Evolutionary conservation across 2,797 vertebrate genomes (phyloP).

Genomic region (Dipus sagitta): DNA sequence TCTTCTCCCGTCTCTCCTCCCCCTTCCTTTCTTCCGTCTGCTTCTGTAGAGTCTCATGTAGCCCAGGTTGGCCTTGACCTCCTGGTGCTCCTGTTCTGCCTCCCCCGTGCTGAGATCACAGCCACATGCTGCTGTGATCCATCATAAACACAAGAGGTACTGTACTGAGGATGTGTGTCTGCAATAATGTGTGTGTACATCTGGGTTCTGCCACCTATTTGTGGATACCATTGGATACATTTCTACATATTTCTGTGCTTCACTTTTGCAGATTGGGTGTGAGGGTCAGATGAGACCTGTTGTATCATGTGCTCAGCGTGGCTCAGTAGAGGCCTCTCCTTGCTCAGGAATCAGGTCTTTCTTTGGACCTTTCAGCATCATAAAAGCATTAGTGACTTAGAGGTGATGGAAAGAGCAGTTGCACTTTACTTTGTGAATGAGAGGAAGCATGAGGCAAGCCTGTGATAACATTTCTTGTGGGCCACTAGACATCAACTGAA

Average conservation of each 20-base stretch:
- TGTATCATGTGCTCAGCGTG: not conserved
- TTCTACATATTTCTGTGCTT: not conserved
- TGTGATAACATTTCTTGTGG: not conserved
- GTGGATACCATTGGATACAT: not conserved
- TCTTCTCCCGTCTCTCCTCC: not conserved
- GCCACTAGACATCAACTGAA: not conserved
- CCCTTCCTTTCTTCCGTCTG: too few species aligned
- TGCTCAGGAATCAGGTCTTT: not conserved
- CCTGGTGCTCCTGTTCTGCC: too few species aligned
- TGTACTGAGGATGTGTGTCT: not conserved
- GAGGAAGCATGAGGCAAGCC: not conserved
- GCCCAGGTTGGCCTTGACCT: not conserved
- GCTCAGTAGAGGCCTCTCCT: not conserved
- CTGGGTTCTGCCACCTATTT: not conserved
- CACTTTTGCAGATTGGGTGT: not conserved
- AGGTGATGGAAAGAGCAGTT: not conserved
- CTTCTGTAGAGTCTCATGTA: not conserved
- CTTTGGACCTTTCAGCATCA: not conserved
- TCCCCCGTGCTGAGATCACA: not conserved
- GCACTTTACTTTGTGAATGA: not conserved
- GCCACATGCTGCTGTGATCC: not conserved
- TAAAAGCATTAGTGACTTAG: not conserved
- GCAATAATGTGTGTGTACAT: not conserved
- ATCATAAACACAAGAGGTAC: not conserved
- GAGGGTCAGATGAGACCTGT: not conserved